Conservation (phyloP, 1,140 invertebrate genomes). For the Palaemon carinicauda region DNA sequence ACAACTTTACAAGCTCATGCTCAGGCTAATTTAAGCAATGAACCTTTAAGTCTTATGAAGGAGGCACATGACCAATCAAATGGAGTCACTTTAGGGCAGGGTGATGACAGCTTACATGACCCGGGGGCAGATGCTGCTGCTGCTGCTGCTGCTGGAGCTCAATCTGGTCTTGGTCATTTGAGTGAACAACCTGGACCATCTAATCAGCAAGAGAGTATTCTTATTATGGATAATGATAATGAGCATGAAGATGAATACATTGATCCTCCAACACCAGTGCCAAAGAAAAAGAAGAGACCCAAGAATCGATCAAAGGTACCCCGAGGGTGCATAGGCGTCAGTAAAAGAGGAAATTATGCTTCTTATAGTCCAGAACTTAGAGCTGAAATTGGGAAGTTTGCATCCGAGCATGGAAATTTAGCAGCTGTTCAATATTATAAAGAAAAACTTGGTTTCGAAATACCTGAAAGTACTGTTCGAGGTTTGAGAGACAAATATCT, state of each 20-base stretch:
- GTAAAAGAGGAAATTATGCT: conserved; percentile 62
- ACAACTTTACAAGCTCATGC: conserved; percentile 39
- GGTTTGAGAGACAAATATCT: conserved; percentile 64
- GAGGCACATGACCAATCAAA: conserved; percentile 33
- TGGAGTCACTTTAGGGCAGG: conserved; percentile 22
- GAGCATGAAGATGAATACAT: no score
- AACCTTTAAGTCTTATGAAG: conserved; percentile 57
- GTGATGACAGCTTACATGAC: conserved; percentile 46
- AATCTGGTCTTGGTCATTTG: conserved; percentile 12
- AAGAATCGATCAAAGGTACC: conserved; percentile 22
- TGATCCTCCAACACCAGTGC: conserved; percentile 30
- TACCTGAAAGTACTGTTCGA: conserved; percentile 65
- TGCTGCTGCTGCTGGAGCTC: not conserved
- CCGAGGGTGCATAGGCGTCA: not conserved
- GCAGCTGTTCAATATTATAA: conserved; percentile 63
- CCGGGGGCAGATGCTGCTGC: conserved; percentile 6
- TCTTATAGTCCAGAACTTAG: conserved; percentile 65
- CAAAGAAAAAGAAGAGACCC: conserved; percentile 41
- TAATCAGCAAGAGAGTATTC: conserved; percentile 29
- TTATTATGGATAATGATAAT: conserved; percentile 47
- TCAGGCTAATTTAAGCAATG: conserved; percentile 33
- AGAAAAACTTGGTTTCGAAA: conserved; percentile 62
- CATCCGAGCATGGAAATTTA: conserved; percentile 64
- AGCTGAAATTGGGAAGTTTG: conserved; percentile 65
- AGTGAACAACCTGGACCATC: conserved; percentile 31